A percentile compares a stretch with the other conserved stretches of the same genome.
phyloP scores from a whole-genome alignment of 2,888 invertebrate species.

The Drosophila suboccidentalis region DNA sequence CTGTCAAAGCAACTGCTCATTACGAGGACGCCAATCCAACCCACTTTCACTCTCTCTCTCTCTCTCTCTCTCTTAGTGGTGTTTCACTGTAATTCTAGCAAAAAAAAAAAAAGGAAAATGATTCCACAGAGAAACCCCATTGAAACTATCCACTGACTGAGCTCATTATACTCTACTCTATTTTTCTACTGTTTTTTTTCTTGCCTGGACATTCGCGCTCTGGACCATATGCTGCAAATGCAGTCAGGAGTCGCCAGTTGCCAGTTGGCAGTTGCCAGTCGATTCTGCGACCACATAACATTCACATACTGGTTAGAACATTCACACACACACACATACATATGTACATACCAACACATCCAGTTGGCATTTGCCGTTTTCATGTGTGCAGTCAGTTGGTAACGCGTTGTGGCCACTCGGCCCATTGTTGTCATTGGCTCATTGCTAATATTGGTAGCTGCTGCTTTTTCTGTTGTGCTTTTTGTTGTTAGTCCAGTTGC shows the following conservation, averaged over 20 bases:
- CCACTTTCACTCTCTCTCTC: conserved; percentile 34
- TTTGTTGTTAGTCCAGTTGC: conserved; percentile 13
- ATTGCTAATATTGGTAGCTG: conserved; percentile 77
- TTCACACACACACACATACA: neutral
- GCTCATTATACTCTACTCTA: conserved; percentile 73
- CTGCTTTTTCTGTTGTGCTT: conserved; percentile 37
- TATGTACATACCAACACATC: conserved; percentile 9
- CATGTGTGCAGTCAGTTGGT: conserved; percentile 58
- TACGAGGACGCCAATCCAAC: conserved; percentile 60
- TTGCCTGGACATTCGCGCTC: conserved; percentile 35
- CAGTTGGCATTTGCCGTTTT: conserved; percentile 49
- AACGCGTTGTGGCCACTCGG: conserved; percentile 59
- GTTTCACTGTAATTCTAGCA: conserved; percentile 14
- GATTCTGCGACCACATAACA: conserved; percentile 65
- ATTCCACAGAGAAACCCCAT: conserved; percentile 40
- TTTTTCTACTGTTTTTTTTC: conserved; percentile 35
- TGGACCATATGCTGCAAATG: conserved; percentile 52
- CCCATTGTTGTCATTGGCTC: conserved; percentile 76
- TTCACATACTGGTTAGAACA: conserved; percentile 37
- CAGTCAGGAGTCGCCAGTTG: conserved; percentile 24
- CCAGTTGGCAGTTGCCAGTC: conserved; percentile 42
- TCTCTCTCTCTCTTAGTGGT: too few species aligned
- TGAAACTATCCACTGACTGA: conserved; percentile 48
- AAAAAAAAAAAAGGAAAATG: conserved; percentile 24
- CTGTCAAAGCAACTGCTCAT: conserved; percentile 80